Base-by-base conservation (phyloP, 2,113 vertebrate genomes). In the Gallinago undulata region DNA sequence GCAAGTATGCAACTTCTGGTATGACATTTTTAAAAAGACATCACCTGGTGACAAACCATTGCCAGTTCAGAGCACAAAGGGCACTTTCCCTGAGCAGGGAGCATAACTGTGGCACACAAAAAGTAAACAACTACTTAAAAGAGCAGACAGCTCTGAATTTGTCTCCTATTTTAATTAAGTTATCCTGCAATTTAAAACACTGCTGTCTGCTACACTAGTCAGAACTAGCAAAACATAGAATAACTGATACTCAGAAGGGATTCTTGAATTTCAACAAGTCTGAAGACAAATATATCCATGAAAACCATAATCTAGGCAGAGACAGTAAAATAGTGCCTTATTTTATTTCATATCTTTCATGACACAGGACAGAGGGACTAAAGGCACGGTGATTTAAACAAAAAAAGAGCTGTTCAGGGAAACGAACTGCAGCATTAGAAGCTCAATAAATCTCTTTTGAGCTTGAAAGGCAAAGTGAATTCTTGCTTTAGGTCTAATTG, bases 21-120 rank as follows among this genome's bases (percentile, higher is more conserved):
- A 68, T 18, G 69, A 45, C 39, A 79, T 43, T 72, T 78, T 78
- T 55, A 51, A 81, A 84, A 67, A 92, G 85, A 60, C 84, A 88
- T 84, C 86, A 89, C 66, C 68, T 72, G 83, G 73, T 91, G 92
- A 90, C 88, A 92, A 90, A 51, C 17, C 76, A 70, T n/a, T 75
- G 86, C 43, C 93, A 84, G 68, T 51, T 51, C 80, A 92, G 66
- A 55, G 83, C 33, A 89, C 80, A 91, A 91, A 95, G 80, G 87
- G 80, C 76, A 93, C 53, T 55, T 80, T 77, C 92, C 84, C 76
- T 41, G 70, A 51, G 57, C 35, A 90, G n/a, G 51, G 41, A 84
- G 45, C 22, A 5, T 18, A 90, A 81, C 35, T 53, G 57, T 33
- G 48, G 57, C 69, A 91, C 45, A 72, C 19, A 27, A 72, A 69